Evolutionary conservation across 2,888 invertebrate species (phyloP).

Genomic region (Carabus problematicus): DNA sequence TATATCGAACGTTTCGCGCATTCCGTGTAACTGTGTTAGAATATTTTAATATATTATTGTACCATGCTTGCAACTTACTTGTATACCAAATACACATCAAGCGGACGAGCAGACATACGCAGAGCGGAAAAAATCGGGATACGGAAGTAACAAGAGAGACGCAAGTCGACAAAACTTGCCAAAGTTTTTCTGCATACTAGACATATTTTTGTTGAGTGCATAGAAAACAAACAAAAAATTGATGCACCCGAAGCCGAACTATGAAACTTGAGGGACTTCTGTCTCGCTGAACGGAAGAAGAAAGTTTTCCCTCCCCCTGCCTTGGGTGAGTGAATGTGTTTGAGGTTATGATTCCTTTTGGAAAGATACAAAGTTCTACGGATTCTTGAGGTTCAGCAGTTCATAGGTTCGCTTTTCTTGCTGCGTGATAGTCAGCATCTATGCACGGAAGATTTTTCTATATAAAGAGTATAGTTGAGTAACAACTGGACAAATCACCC

Average conservation of each 20-base stretch:
- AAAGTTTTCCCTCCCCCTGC: too few relatives aligned
- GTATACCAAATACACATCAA: constrained; percentile 5
- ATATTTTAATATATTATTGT: constrained; percentile 27
- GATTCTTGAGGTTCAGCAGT: constrained; percentile 19
- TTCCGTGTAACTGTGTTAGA: constrained; percentile 16
- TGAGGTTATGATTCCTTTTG: constrained; percentile 24
- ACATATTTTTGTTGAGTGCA: constrained; percentile 17
- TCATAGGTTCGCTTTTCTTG: neutral
- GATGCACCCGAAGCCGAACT: constrained; percentile 10
- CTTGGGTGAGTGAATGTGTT: too few relatives aligned
- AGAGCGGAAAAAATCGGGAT: too few relatives aligned
- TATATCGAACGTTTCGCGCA: constrained; percentile 5
- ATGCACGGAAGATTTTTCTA: too few relatives aligned
- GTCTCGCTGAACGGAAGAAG: constrained; percentile 11
- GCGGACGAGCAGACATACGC: too few relatives aligned
- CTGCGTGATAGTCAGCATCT: too few relatives aligned
- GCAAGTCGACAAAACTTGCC: constrained; percentile 6
- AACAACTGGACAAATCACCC: too few relatives aligned
- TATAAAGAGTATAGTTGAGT: too few relatives aligned
- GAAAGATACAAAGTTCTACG: constrained; percentile 18
- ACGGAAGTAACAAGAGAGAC: constrained; percentile 9
- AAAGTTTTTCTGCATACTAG: constrained; percentile 27
- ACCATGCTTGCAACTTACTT: neutral
- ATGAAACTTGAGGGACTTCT: constrained; percentile 22
- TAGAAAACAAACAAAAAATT: constrained; percentile 18